These are phyloP conservation scores for Aphidius gifuensis DNA, from an alignment of 1,140 invertebrate species.

Conservation along the genomic window DNA sequence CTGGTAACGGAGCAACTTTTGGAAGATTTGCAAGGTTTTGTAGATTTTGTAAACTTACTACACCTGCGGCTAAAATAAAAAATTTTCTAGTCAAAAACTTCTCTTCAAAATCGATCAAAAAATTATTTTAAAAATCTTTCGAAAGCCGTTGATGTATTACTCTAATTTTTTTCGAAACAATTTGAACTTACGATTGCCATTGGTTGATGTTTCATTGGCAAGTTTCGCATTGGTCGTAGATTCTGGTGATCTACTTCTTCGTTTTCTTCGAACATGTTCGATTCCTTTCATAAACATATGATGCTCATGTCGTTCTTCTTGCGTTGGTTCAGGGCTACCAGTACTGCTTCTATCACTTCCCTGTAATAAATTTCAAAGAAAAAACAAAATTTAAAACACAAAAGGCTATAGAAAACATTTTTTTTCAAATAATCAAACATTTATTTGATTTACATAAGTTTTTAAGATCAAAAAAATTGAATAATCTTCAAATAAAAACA, in stretches of 20 bases:
- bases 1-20: constrained; percentile 66
- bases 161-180: too few species aligned
- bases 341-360: constrained; percentile 69
- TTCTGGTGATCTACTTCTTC: constrained; percentile 47
- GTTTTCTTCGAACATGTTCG: constrained; percentile 47
- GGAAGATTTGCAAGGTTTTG: constrained; percentile 71
- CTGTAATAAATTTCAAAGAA: constrained; percentile 51
- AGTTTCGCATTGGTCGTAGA: constrained; percentile 53
- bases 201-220: constrained; percentile 58
- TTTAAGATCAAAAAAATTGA: too few species aligned
- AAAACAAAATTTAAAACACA: too few species aligned
- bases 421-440: too few species aligned
- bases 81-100: neutral
- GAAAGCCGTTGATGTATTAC: neutral
- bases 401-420: too few species aligned
- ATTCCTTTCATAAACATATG: constrained; percentile 51
- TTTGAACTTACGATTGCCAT: constrained; percentile 68
- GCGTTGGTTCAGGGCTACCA: constrained; percentile 64
- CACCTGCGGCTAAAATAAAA: constrained; percentile 66
- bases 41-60: constrained; percentile 73
- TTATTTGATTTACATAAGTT: too few species aligned
- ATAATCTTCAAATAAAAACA: too few species aligned
- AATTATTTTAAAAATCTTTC: neutral
- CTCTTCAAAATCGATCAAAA: neutral
- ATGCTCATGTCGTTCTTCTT: constrained; percentile 50